Percentiles rank a stretch among this genome's conserved stretches.
These are phyloP conservation scores for Heliconius charithonia DNA, from an alignment of 2,888 invertebrate genomes.

Conservation along the genomic window DNA sequence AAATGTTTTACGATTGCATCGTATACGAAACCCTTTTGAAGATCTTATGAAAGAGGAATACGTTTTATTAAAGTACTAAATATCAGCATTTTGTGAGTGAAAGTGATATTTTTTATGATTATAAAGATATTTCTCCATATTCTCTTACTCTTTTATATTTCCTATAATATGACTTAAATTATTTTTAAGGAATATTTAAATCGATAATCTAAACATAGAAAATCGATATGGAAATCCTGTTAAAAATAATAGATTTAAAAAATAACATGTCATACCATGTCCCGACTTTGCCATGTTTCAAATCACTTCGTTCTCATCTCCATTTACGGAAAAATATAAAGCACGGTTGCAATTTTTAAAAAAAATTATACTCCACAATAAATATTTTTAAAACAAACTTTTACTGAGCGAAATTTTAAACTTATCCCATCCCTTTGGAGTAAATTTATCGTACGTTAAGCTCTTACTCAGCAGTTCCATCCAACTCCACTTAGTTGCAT, in stretches of 20 bases:
- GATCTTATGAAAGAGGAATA: constrained; percentile 6
- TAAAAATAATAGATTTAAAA: no score
- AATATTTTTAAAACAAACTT: not conserved
- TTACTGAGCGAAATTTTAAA: not conserved
- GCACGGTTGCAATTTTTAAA: no score
- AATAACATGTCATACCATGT: no score
- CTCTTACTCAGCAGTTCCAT: constrained; percentile 10
- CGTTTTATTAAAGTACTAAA: constrained; percentile 17
- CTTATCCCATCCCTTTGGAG: not conserved
- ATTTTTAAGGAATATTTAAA: no score
- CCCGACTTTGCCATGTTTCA: no score
- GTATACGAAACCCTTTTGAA: constrained; percentile 10
- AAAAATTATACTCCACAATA: not conserved
- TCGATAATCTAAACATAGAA: no score
- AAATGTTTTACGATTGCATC: constrained; percentile 13
- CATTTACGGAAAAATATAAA: no score
- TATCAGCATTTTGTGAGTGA: constrained; percentile 6
- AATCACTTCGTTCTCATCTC: no score
- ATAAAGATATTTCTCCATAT: not conserved
- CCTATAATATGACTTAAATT: no score
- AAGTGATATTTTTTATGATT: constrained; percentile 4
- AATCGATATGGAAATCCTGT: no score
- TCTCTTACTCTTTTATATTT: not conserved
- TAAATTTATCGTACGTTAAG: constrained; percentile 21
- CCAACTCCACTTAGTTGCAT: constrained; percentile 21